Conservation (phyloP, 2,113 vertebrate genomes). For the Gobiocypris rarus region DNA sequence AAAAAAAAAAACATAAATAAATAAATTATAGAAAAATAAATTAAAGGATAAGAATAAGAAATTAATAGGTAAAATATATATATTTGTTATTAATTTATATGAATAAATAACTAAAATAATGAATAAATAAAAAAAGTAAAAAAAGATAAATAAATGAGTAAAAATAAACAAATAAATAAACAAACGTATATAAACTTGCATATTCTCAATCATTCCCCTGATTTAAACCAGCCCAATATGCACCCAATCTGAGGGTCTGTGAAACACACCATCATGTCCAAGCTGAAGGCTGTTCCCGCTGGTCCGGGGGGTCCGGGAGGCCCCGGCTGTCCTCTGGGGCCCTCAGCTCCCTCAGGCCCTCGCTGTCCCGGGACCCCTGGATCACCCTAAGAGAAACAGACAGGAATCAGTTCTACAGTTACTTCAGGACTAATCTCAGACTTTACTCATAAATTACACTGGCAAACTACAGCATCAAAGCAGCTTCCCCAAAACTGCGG, state of each 20-base stretch:
- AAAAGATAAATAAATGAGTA: too few relatives aligned
- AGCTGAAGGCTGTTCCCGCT: constrained; percentile 62
- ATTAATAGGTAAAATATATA: too few relatives aligned
- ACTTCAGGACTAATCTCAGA: background rate
- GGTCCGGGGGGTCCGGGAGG: constrained; percentile 78
- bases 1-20: too few relatives aligned
- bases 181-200: too few relatives aligned
- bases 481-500: too few relatives aligned
- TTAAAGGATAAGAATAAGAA: too few relatives aligned
- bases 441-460: background rate
- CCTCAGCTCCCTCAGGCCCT: constrained; percentile 73
- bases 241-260: background rate
- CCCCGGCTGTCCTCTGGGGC: constrained; percentile 81
- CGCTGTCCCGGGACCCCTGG: constrained; percentile 80
- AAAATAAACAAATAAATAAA: too few relatives aligned
- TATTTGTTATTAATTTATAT: too few relatives aligned
- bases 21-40: too few relatives aligned
- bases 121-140: too few relatives aligned
- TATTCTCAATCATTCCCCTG: too few relatives aligned
- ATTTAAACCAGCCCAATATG: background rate
- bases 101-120: too few relatives aligned
- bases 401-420: background rate
- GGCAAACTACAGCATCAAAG: background rate
- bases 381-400: constrained; percentile 81
- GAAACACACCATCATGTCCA: constrained; percentile 82